Evolutionary conservation across 2,113 vertebrate species (phyloP).

Genomic region (Oenanthe melanoleuca): DNA sequence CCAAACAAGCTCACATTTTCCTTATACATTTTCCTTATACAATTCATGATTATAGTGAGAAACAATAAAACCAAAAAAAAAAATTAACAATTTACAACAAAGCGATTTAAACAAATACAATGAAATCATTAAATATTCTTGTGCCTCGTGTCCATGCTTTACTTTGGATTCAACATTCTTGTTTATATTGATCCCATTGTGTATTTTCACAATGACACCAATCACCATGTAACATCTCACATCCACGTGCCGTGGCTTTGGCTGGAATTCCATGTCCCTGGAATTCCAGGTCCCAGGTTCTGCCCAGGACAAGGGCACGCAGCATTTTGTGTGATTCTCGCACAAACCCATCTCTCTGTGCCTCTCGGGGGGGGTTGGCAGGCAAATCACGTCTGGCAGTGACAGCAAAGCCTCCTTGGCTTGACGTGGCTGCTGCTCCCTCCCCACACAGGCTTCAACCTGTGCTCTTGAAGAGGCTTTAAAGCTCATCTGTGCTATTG

Average conservation of each 20-base stretch:
- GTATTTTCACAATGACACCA: too few relatives aligned
- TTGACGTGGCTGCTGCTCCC: not conserved
- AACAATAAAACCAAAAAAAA: too few relatives aligned
- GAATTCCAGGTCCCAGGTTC: not conserved
- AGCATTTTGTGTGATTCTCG: not conserved
- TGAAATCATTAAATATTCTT: too few relatives aligned
- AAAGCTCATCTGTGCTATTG: slow-evolving; percentile 53
- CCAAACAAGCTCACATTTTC: too few relatives aligned
- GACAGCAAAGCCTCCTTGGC: not conserved
- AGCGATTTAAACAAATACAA: too few relatives aligned
- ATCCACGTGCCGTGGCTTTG: accelerated
- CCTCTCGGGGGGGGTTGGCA: not conserved
- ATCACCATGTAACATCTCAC: too few relatives aligned
- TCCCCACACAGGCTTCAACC: not conserved
- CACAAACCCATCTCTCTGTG: not conserved
- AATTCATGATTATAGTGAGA: too few relatives aligned
- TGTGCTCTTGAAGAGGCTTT: slow-evolving; percentile 5
- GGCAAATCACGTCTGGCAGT: slow-evolving; percentile 6
- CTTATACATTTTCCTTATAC: too few relatives aligned
- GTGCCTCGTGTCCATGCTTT: too few relatives aligned
- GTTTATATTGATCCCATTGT: too few relatives aligned
- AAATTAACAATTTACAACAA: too few relatives aligned
- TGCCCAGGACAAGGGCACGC: not conserved
- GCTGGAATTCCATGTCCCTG: accelerated
- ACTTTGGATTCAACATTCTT: too few relatives aligned